phyloP scores from a whole-genome alignment of 1,140 invertebrate genomes.

The Fopius arisanus region DNA sequence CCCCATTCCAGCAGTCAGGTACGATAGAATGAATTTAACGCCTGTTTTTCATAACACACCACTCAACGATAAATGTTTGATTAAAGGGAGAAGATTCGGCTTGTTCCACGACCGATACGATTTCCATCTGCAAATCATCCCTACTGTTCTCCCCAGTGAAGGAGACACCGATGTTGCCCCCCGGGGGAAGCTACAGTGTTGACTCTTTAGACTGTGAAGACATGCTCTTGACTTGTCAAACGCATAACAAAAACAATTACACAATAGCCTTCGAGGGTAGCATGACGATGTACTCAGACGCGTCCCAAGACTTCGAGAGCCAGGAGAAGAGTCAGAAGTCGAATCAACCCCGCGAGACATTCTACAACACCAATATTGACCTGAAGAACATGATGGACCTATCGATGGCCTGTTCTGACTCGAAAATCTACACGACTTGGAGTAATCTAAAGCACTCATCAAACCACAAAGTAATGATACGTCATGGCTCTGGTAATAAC shows the following conservation, averaged over 20 bases:
- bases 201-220: slow-evolving; percentile 92
- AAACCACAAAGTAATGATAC: slow-evolving; percentile 60
- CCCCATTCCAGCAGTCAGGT: slow-evolving; percentile 77
- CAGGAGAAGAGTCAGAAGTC: slow-evolving; percentile 67
- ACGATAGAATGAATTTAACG: too few relatives aligned
- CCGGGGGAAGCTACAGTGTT: slow-evolving; percentile 80
- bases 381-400: slow-evolving; percentile 68
- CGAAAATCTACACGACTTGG: slow-evolving; percentile 82
- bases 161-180: slow-evolving; percentile 74
- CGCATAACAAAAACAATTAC: slow-evolving; percentile 90
- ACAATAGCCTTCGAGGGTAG: slow-evolving; percentile 94
- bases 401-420: slow-evolving; percentile 85
- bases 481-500: slow-evolving; percentile 82
- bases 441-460: slow-evolving; percentile 75
- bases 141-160: slow-evolving; percentile 90
- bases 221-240: slow-evolving; percentile 86
- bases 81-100: slow-evolving; percentile 75
- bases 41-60: too few relatives aligned
- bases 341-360: slow-evolving; percentile 48
- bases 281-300: slow-evolving; percentile 83
- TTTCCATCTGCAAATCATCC: slow-evolving; percentile 90
- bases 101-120: slow-evolving; percentile 77
- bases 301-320: slow-evolving; percentile 76
- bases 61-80: background rate
- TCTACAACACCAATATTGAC: slow-evolving; percentile 52